Evolutionary conservation across 1,140 invertebrate species (phyloP), one percentile per base, ranked within the genome.

Genomic region (Ditylenchus dipsaci): DNA sequence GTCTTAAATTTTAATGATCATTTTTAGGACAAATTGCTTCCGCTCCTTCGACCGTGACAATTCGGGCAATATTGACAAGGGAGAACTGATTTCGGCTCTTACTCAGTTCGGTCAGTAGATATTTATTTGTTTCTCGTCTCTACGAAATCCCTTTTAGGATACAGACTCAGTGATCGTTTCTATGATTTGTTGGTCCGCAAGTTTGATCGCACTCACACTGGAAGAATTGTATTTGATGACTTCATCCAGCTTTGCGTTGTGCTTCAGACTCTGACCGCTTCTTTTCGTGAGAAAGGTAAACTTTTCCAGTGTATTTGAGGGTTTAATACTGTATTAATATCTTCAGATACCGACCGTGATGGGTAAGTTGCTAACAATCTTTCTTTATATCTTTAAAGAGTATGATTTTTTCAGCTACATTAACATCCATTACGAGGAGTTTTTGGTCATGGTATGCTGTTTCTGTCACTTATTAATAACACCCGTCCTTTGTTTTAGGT

Each of bases 401-500:
- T 11, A 38, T 5, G 33, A 38, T 38, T 38, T 3, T 38, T 38
- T 38, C 11, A 38, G 33, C 3, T 38, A 56, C 53, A 56, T 56
- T 13, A 56, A 56, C 15, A 94, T 97, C 80, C 90, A 92, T 74
- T 98, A 97, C 81, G 94, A 98, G 85, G 91, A 97, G 80, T 98
- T 98, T 85, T 87, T 97, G 26, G 89, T 88, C 71, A 92, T 97
- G 88, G 93, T 97, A 19, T 5, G 33, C 11, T 5, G 11, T 38
- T 38, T 38, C 11, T 5, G 11, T 38, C 11, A 5, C 11, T 38
- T 38, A 38, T 38, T 38, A 5, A 5, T 11, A 38, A 38, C 33
- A 5, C 3, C 33, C 33, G 3, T 38, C 33, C 11, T 3, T 11
- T 38, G 3, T 38, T 38, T 38, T 38, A 38, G 33, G 33, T 38